Evolutionary conservation across 2,113 vertebrate species (phyloP), one percentile per base, ranked within the genome.

Genomic region (Myocastor coypus): DNA sequence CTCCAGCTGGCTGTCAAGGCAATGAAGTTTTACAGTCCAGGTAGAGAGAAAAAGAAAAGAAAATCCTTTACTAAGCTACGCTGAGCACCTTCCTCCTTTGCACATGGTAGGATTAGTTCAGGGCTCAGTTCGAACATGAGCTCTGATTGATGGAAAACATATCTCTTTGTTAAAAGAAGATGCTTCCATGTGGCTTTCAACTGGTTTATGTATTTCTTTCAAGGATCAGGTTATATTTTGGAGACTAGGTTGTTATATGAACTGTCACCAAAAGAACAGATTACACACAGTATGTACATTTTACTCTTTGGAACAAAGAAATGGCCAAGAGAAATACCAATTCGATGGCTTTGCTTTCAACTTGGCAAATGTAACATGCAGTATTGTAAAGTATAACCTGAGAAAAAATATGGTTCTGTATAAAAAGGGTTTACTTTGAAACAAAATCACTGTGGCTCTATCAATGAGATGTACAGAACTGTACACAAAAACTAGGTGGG

Each of bases 1-100:
- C 2, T 64, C 34, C 1, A 9, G 1, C 5, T 77, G 28, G 0
- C 13, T 61, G 2, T 6, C 22, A 11, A 30, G 19, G 2, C 1
- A n/a, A 22, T 80, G 7, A 50, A 24, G 8, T 61, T 73, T 26
- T 71, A 73, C 1, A 73, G 63, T 3, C 7, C 28, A 59, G 50
- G 22, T 30, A 34, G 1, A 55, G 1, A 46, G 11, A 8, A 9
- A 37, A 42, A 52, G 14, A 9, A 7, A 3, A 9, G 10, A 3
- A 40, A n/a, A 50, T 16, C 5, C 10, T 8, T 8, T 71, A 11
- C 14, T 28, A 50, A 13, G 2, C 4, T 34, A 24, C 1, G 7
- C 17, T 22, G 50, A 28, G 24, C 32, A 73, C 5, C n/a, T 55
- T 37, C 66, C n/a, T 61, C 32, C 37, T 81, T 52, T 80, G 4